These are phyloP conservation scores for Chaetura pelagica DNA, from an alignment of 2,113 vertebrate genomes.

Conservation along the genomic window DNA sequence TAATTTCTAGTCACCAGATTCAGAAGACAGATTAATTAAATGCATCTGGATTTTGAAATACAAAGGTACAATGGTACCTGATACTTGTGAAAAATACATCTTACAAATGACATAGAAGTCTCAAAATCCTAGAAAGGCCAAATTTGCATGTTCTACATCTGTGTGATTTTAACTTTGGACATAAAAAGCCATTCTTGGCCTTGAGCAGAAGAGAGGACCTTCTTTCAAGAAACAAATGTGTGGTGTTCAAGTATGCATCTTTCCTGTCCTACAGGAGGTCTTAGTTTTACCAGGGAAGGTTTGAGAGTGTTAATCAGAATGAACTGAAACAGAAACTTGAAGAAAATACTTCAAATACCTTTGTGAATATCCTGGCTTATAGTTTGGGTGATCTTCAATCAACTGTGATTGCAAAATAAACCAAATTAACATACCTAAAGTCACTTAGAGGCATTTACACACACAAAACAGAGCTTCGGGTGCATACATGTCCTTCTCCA, in stretches of 20 bases:
- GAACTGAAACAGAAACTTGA: not conserved
- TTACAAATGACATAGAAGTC: not conserved
- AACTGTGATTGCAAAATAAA: not conserved
- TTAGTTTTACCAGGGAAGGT: not conserved
- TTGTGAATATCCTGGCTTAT: not conserved
- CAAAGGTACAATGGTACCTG: not conserved
- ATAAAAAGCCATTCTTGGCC: not conserved
- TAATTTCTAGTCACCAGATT: not conserved
- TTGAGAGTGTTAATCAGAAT: not conserved
- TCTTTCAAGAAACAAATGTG: not conserved
- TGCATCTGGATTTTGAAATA: not conserved
- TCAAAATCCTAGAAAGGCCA: not conserved
- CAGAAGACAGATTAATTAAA: not conserved
- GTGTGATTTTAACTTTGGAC: not conserved
- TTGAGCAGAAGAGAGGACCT: not conserved
- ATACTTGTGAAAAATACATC: not conserved
- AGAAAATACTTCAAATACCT: not conserved
- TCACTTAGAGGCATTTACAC: not conserved
- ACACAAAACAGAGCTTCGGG: not conserved
- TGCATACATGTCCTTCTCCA: not conserved
- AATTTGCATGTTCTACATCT: fast-evolving
- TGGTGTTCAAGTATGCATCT: not conserved
- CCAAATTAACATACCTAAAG: not conserved
- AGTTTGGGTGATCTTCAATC: not conserved
- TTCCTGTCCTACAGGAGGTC: not conserved